A percentile compares a stretch with the other conserved stretches of the same genome.
Evolutionary conservation across 2,888 invertebrate genomes (phyloP).

Genomic region (Hypomecis atomaria): DNA sequence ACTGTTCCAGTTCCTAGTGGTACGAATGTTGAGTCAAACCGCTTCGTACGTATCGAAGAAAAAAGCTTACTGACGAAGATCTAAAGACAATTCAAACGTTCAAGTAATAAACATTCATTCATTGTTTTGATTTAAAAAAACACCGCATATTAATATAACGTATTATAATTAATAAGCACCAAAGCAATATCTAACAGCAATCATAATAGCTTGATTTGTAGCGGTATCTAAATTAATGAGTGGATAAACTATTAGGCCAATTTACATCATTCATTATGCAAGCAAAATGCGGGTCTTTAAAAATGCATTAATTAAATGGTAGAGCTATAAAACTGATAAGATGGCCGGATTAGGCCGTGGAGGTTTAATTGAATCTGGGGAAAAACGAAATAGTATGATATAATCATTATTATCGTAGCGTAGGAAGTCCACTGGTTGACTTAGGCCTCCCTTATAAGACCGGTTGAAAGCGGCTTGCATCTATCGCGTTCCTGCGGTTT

Average conservation of each 20-base stretch:
- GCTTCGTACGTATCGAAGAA: no score
- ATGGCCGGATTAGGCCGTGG: background rate
- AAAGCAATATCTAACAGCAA: constrained; percentile 1
- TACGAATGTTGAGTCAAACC: no score
- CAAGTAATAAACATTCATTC: no score
- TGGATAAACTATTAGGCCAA: constrained; percentile 14
- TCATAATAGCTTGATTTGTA: constrained; percentile 11
- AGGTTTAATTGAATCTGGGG: background rate
- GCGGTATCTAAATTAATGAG: constrained; percentile 6
- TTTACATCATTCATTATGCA: constrained; percentile 27
- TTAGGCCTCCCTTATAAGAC: no score
- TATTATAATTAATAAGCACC: background rate
- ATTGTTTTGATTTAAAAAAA: no score
- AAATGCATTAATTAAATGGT: constrained; percentile 14
- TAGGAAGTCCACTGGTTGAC: background rate
- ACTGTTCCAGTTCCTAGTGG: no score
- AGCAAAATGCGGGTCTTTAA: constrained; percentile 25
- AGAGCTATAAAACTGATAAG: constrained; percentile 14
- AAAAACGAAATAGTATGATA: background rate
- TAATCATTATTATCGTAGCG: background rate
- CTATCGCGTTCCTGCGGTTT: no score
- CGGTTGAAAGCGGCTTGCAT: no score
- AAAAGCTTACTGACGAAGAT: no score
- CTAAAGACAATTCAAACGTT: no score
- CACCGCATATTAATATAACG: no score